Percentiles rank a stretch among this genome's conserved stretches.
phyloP scores from a whole-genome alignment of 1,140 invertebrate species.

The Hydropsyche tenuis region DNA sequence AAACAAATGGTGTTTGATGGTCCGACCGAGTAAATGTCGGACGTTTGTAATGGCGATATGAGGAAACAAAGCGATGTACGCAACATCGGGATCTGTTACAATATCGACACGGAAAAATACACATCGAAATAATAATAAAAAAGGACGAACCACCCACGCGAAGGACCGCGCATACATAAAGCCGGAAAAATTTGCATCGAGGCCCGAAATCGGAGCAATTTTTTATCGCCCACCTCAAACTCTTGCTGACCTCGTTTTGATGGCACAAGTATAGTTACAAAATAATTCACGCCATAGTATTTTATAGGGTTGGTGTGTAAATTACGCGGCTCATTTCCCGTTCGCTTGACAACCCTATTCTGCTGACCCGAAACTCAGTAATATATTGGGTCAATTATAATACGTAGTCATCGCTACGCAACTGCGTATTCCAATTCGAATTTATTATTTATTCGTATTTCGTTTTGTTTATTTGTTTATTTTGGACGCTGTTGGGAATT shows the following conservation, averaged over 20 bases:
- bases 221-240: not conserved
- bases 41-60: conserved; percentile 13
- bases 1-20: conserved; percentile 21
- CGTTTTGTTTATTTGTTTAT: too few species aligned
- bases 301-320: conserved; percentile 6
- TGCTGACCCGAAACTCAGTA: conserved; percentile 23
- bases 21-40: not conserved
- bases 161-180: too few species aligned
- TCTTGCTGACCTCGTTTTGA: not conserved
- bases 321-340: conserved; percentile 24
- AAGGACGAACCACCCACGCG: too few species aligned
- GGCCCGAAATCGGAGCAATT: not conserved
- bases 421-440: not conserved
- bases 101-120: not conserved
- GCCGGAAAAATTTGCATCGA: not conserved
- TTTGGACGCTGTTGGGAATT: too few species aligned
- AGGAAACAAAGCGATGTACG: conserved; percentile 21
- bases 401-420: not conserved
- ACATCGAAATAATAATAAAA: not conserved
- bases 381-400: conserved; percentile 25
- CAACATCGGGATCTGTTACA: conserved; percentile 3
- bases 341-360: conserved; percentile 26
- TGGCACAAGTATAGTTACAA: not conserved
- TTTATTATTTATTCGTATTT: too few species aligned
- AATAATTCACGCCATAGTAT: conserved; percentile 7